These are phyloP conservation scores for Bombus waltoni DNA, from an alignment of 1,140 invertebrate genomes.

Conservation along the genomic window DNA sequence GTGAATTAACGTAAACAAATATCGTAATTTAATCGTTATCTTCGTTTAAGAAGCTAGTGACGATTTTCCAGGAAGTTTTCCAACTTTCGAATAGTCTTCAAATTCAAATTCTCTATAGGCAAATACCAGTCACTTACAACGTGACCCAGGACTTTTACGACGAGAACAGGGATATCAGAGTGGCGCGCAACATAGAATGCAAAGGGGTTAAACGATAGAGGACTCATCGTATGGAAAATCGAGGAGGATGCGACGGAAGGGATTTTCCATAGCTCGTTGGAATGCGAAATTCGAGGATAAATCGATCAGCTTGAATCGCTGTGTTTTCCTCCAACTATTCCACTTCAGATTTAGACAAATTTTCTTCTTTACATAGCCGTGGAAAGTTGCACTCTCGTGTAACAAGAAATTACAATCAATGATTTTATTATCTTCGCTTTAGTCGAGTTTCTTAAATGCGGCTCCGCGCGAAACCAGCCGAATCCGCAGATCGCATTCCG, in stretches of 20 bases:
- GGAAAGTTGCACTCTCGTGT: too few relatives aligned
- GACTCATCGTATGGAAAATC: neutral
- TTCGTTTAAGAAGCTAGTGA: too few relatives aligned
- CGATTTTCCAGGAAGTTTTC: too few relatives aligned
- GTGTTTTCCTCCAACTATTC: neutral
- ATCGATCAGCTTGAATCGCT: neutral
- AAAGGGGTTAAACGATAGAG: neutral
- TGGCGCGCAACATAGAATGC: neutral
- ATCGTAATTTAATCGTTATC: too few relatives aligned
- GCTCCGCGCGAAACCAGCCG: neutral
- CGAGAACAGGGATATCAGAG: neutral
- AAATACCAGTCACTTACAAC: neutral
- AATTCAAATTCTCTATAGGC: neutral
- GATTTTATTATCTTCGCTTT: neutral
- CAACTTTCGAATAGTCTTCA: too few relatives aligned
- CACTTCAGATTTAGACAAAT: too few relatives aligned
- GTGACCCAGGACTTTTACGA: neutral
- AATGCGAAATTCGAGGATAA: conserved; percentile 2
- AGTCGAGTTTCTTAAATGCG: neutral
- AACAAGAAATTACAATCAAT: too few relatives aligned
- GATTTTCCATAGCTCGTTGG: conserved; percentile 1
- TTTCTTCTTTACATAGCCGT: neutral
- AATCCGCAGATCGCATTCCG: conserved; percentile 10
- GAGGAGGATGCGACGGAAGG: neutral
- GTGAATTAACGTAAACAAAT: too few relatives aligned